These are phyloP conservation scores for Rhorus exstirpatorius DNA, from an alignment of 2,888 invertebrate genomes.

Conservation along the genomic window DNA sequence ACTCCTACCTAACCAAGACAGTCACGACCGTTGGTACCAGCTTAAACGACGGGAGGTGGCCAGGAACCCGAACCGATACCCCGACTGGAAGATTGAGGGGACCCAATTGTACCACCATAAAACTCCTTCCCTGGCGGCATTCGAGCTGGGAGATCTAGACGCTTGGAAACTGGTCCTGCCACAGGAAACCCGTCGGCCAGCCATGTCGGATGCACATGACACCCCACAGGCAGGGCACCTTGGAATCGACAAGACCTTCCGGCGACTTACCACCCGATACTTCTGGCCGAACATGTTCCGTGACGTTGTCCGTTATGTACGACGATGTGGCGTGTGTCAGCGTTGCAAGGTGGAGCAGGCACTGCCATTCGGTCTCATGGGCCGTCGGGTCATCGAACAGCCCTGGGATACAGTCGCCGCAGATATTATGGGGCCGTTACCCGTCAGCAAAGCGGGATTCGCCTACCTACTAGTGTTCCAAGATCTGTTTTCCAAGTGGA, in stretches of 20 bases:
- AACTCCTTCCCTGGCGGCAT: not conserved
- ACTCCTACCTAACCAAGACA: not conserved
- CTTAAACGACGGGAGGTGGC: not conserved
- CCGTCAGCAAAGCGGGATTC: conserved; percentile 35
- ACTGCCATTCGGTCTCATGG: conserved; percentile 63
- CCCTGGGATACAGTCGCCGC: conserved; percentile 67
- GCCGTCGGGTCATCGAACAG: conserved; percentile 25
- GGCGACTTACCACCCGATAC: conserved; percentile 41
- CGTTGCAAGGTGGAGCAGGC: conserved; percentile 52
- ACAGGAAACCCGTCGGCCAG: not conserved
- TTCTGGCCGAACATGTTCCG: conserved; percentile 73
- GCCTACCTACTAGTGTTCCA: conserved; percentile 50
- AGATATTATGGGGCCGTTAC: conserved; percentile 73
- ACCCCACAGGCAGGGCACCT: conserved; percentile 71
- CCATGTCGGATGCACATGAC: conserved; percentile 70
- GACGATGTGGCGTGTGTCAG: too few relatives aligned
- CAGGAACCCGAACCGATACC: not conserved
- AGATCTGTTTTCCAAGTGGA: conserved; percentile 50
- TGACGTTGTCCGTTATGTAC: conserved; percentile 66
- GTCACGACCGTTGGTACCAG: conserved; percentile 58
- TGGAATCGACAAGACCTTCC: conserved; percentile 70
- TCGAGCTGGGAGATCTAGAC: conserved; percentile 41
- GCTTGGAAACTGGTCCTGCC: conserved; percentile 70
- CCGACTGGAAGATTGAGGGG: conserved; percentile 46
- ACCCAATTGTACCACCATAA: conserved; percentile 41